Conservation (phyloP, 2,888 invertebrate genomes). For the Cerceris ruficornis region DNA sequence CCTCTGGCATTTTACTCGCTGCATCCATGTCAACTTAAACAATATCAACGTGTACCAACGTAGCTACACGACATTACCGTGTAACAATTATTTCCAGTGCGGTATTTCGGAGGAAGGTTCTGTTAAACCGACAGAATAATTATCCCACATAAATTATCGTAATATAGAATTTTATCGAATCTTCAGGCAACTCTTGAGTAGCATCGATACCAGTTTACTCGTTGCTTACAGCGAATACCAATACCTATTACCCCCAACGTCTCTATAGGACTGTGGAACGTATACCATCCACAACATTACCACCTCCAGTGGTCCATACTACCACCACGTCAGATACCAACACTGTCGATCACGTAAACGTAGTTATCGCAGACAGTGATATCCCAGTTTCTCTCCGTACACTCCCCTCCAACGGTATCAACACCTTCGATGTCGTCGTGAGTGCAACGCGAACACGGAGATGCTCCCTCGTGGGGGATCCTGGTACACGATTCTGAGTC, state of each 20-base stretch:
- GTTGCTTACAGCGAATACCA: not conserved
- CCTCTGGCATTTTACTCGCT: no score
- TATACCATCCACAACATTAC: not conserved
- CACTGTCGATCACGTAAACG: not conserved
- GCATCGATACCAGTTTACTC: no score
- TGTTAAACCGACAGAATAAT: no score
- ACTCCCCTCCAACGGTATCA: conserved; percentile 3
- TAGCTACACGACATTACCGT: no score
- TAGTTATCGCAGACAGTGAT: conserved; percentile 18
- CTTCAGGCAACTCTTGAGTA: no score
- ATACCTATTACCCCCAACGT: not conserved
- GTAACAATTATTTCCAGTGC: no score
- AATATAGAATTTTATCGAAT: no score
- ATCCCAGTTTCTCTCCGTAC: conserved; percentile 2
- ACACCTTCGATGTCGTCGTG: conserved; percentile 23
- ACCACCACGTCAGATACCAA: not conserved
- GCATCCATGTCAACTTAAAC: no score
- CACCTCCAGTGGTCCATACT: not conserved
- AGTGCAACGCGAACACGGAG: conserved; percentile 18
- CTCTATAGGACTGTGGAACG: not conserved
- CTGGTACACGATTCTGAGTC: conserved; percentile 48
- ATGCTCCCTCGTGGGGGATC: conserved; percentile 20
- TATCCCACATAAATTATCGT: no score
- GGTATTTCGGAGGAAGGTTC: no score
- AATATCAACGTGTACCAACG: no score